Base-by-base conservation (phyloP, 2,797 vertebrate species). In the Brotula barbata region DNA sequence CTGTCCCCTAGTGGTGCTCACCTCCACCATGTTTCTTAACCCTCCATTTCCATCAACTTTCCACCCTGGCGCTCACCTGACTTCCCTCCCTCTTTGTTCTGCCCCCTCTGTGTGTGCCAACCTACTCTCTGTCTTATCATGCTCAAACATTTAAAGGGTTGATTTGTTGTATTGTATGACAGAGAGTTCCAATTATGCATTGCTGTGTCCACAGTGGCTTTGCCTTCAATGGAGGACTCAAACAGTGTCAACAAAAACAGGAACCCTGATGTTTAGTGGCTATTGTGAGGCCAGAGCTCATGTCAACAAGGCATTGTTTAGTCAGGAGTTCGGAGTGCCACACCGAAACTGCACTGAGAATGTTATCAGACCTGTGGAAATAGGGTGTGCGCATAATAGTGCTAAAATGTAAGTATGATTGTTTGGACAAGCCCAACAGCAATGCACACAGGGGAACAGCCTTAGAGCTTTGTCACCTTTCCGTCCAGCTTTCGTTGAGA, bases 1-100 rank as follows among this genome's bases (percentile, higher is more conserved):
- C 94, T 98, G 96, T 93, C 96, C 95, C 94, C 97, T 98, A 96
- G 96, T 96, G 95, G 94, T 53, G 58, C 64, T 64, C 31, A 0
- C 19, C 45, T 77, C 61, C 59, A 73, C 12, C 37, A 58, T 68
- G 67, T 71, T 54, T 20, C 37, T 17, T 6, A 54, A 64, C 71
- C 75, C 73, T 71, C 57, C 47, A 56, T 82, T 85, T 83, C 69
- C 72, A 73, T 85, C 71, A 82, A 79, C 79, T 83, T 81, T 73
- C 72, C 68, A 71, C 80, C 68, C 74, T 77, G 58, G 68, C 71
- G 60, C 72, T 87, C 80, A 85, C 83, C 85, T 88, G 83, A 80
- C 77, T 78, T 68, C 72, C 71, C 42, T 65, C 43, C 60, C 22
- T 66, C 66, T 68, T 68, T 59, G 58, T 65, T 69, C 52, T 16